Evolutionary conservation across 2,888 invertebrate species (phyloP), one percentile per base, ranked within the genome.

Genomic region (Catotricha subobsoleta): DNA sequence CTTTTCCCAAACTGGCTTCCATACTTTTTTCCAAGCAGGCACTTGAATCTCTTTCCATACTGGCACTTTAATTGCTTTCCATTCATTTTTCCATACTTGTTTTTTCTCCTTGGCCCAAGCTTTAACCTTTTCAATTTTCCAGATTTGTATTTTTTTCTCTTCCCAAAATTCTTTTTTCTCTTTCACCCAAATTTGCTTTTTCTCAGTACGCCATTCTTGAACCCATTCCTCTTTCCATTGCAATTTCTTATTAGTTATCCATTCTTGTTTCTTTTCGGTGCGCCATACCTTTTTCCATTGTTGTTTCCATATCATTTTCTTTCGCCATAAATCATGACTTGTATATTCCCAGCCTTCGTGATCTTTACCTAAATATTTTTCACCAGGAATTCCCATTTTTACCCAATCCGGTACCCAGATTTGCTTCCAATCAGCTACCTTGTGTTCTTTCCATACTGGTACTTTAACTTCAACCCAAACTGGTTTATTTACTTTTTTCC

Each of bases 1-100:
- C 37, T 76, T 76, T 50, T 79, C 73, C 69, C 78, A 76, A 1
- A 80, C 79, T 1, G 80, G 80, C 52, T 74, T 76, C 73, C 72
- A 79, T 42, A 80, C 77, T 54, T 80, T 79, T 52, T 80, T 76
- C 75, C 76, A 79, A 13, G 71, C 75, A 0, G 76, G 77, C 1
- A 79, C 49, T 59, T 60, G 66, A 21, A 80, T 77, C 54, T 80
- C 79, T 52, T 80, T 76, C 75, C 76, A 79, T 23, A 71, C 75
- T 0, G 76, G 77, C 1, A 79, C 49, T 59, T 60, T 62, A 48
- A 77, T 77, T 25, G 10, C 25, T 54, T 76, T 75, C 44, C 44
- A 47, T 36, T 44, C 47, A 16, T 45, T 43, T 39, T 47, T 47
- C 47, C 47, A 74, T 34, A 71, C 71, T 52, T 76, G 67, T 50